phyloP scores from a whole-genome alignment of 2,888 invertebrate genomes.

The Morpho helenor region DNA sequence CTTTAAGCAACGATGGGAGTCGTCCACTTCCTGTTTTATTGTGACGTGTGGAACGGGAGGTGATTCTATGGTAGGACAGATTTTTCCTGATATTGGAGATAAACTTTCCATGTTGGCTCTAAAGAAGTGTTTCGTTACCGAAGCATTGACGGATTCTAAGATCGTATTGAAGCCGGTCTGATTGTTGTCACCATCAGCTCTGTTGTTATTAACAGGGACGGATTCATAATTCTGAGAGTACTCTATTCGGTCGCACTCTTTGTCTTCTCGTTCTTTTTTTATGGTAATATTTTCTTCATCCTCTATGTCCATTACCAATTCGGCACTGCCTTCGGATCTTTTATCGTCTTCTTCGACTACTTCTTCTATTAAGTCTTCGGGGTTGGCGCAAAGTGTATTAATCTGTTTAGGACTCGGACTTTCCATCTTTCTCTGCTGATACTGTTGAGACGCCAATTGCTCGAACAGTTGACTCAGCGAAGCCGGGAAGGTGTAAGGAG shows the following conservation, averaged over 20 bases:
- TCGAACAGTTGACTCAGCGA: conserved; percentile 83
- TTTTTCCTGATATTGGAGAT: conserved; percentile 75
- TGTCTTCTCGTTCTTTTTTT: conserved; percentile 66
- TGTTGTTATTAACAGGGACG: conserved; percentile 53
- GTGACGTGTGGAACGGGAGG: conserved; percentile 47
- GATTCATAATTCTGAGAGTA: conserved; percentile 48
- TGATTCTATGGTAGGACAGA: conserved; percentile 58
- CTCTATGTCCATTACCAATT: conserved; percentile 85
- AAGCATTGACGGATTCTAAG: conserved; percentile 85
- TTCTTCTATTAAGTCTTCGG: conserved; percentile 81
- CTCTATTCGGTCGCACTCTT: conserved; percentile 43
- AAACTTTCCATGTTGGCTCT: conserved; percentile 84
- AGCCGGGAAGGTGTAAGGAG: conserved; percentile 77
- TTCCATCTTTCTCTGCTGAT: conserved; percentile 66
- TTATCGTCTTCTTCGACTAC: conserved; percentile 80
- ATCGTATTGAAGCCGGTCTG: conserved; percentile 84
- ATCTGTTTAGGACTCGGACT: conserved; percentile 50
- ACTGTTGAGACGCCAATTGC: conserved; percentile 77
- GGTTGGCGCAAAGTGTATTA: conserved; percentile 59
- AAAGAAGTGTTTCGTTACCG: conserved; percentile 86
- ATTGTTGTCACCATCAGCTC: conserved; percentile 59
- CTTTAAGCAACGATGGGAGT: conserved; percentile 73
- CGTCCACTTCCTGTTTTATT: conserved; percentile 62
- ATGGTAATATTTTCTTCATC: conserved; percentile 72
- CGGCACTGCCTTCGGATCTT: conserved; percentile 75